Evolutionary conservation across 2,113 vertebrate species (phyloP), one percentile per base, ranked within the genome.

Genomic region (Podarcis raffonei): DNA sequence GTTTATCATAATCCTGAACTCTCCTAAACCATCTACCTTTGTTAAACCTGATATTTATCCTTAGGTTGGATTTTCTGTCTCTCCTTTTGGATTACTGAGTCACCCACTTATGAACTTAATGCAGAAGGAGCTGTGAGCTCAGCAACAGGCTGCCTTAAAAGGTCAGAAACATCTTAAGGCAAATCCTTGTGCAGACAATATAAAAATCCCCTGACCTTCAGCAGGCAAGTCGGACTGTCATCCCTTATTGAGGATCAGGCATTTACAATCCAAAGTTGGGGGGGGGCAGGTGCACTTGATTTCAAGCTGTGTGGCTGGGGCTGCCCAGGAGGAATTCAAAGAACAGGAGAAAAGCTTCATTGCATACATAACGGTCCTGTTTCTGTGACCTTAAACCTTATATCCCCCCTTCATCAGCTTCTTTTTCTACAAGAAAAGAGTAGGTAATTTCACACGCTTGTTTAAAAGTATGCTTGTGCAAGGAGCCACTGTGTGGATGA

Each of bases 141-240:
- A 25, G 83, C 79, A 94, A 81, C 77, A 71, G 92, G 90, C 88
- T 87, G 32, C 94, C 92, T 92, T 90, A 83, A 97, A 98, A 98
- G 97, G 97, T 96, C 95, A 90, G 81, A 91, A 91, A 80, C 93
- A 94, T 94, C 97, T 96, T 96, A 92, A 90, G 97, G 97, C 93
- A 76, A 95, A 94, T 96, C 93, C 91, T 94, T 92, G 93, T 65
- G 82, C 82, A 94, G 89, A 94, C 48, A 84, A 71, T 93, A 84
- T 68, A 93, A 96, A 83, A 94, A 93, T 92, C 22, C 68, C 88
- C 91, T 94, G 87, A 95, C 92, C 92, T 95, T 95, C 90, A 82
- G 90, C 53, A 87, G 87, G 90, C 84, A 92, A 69, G 72, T 93
- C 93, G 74, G 85, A 90, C 86, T 95, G 95, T 97, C 97, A 96